Conservation (phyloP, 2,888 invertebrate species). For the Eilema griseolum region DNA sequence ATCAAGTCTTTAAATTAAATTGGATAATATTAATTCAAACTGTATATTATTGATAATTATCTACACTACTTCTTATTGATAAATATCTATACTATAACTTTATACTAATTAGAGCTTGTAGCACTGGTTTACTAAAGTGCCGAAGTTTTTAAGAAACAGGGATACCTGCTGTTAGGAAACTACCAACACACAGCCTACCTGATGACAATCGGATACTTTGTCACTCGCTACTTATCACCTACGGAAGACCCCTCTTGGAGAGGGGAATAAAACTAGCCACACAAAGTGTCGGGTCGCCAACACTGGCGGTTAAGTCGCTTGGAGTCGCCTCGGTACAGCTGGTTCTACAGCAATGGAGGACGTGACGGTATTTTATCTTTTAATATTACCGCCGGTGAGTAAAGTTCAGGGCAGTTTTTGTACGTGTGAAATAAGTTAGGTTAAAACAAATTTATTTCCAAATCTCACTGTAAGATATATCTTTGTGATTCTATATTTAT, state of each 20-base stretch:
- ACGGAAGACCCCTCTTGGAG: not conserved
- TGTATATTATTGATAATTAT: constrained; percentile 43
- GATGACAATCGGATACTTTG: not conserved
- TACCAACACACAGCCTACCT: not conserved
- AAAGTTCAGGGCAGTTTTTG: no score
- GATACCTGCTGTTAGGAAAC: not conserved
- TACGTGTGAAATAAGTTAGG: not conserved
- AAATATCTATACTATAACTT: constrained; percentile 27
- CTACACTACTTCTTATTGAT: constrained; percentile 40
- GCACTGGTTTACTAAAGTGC: constrained; percentile 8
- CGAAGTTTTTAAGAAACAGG: not conserved
- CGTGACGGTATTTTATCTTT: not conserved
- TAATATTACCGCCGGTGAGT: no score
- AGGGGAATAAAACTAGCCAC: not conserved
- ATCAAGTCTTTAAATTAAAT: constrained; percentile 49
- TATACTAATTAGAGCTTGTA: constrained; percentile 10
- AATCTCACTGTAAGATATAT: no score
- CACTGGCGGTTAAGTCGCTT: no score
- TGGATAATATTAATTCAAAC: constrained; percentile 43
- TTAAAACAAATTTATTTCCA: no score
- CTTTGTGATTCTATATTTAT: no score
- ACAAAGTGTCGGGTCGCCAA: not conserved
- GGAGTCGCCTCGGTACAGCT: no score
- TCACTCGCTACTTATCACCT: constrained; percentile 1
- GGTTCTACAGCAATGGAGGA: not conserved